Base-by-base conservation (phyloP, 1,140 invertebrate genomes). In the Eufriesea mexicana region DNA sequence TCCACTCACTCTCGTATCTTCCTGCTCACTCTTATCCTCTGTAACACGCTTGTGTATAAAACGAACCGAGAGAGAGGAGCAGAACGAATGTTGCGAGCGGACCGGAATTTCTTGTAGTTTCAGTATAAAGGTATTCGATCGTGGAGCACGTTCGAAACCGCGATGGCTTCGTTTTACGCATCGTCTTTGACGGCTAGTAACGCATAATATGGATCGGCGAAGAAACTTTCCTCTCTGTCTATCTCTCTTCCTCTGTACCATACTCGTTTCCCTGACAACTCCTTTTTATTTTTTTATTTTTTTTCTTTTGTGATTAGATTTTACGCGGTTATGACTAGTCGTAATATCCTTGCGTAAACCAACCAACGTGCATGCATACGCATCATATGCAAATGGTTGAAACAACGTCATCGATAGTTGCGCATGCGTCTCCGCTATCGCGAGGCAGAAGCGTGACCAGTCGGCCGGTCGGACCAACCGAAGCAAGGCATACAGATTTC, bases 371-470 rank as follows among this genome's bases (percentile, higher is more conserved):
- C 9, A 23, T 28, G 14, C 54, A 18, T 23, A 18, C 16, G 12
- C 16, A 57, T 23, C 25, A 54, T 42, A 66, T 66, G 51, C n/a
- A 75, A 70, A 71, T 71, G 66, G 28, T 54, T 45, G 68, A 2
- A 25, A 12, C 23, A 23, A 54, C 75, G 81, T 83, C 75, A 78
- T 51, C 6, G 45, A 18, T 28, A 10, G 12, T 9, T 18, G 74
- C 81, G 81, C 81, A 78, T 83, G 81, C 81, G 35, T n/a, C 18
- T 9, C 47, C 12, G 49, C 64, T 83, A 83, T 59, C 28, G 47
- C 49, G 14, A 20, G 25, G 16, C 10, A 12, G 20, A 47, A n/a
- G 8, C 20, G 23, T 54, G 64, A 28, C 70, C 18, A 75, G 18
- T 47, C 54, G 16, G 42, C 66, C n/a, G 18, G 20, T 54, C 12